These are phyloP conservation scores for Xanthia togata DNA, from an alignment of 2,888 invertebrate species.

Conservation along the genomic window DNA sequence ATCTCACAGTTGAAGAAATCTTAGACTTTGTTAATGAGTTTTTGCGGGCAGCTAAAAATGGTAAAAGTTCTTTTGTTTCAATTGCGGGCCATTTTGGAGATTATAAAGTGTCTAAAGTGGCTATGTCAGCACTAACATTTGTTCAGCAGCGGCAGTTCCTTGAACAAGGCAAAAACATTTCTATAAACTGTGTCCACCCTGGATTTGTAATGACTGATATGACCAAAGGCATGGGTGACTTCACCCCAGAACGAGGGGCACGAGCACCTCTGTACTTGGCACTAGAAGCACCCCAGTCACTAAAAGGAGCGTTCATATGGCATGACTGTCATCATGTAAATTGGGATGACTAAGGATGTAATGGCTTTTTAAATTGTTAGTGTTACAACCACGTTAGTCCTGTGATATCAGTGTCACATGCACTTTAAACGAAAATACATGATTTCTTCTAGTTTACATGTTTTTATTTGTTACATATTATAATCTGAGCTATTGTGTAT, in stretches of 20 bases:
- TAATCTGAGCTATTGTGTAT: conserved; percentile 37
- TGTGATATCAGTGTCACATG: conserved; percentile 89
- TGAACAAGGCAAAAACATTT: conserved; percentile 88
- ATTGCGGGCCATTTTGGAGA: conserved; percentile 88
- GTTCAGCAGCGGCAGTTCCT: conserved; percentile 86
- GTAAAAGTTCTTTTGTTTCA: conserved; percentile 82
- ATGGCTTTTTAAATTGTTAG: conserved; percentile 73
- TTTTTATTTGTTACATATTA: conserved; percentile 72
- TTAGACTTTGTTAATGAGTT: conserved; percentile 90
- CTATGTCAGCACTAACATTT: conserved; percentile 87
- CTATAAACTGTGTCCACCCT: conserved; percentile 88
- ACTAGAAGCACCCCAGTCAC: conserved; percentile 85
- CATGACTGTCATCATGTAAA: conserved; percentile 88
- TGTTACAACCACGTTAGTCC: conserved; percentile 83
- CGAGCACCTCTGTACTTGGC: conserved; percentile 85
- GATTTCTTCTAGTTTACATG: conserved; percentile 78
- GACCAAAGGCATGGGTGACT: conserved; percentile 88
- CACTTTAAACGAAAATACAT: conserved; percentile 87
- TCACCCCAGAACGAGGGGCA: conserved; percentile 86
- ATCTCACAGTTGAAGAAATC: conserved; percentile 88
- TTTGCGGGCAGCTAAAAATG: conserved; percentile 89
- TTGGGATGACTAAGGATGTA: conserved; percentile 86
- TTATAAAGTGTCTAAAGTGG: conserved; percentile 89
- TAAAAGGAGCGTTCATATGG: conserved; percentile 88
- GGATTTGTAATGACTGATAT: conserved; percentile 89